Conservation (phyloP, 2,888 invertebrate genomes). For the Tenthredo amoena region DNA sequence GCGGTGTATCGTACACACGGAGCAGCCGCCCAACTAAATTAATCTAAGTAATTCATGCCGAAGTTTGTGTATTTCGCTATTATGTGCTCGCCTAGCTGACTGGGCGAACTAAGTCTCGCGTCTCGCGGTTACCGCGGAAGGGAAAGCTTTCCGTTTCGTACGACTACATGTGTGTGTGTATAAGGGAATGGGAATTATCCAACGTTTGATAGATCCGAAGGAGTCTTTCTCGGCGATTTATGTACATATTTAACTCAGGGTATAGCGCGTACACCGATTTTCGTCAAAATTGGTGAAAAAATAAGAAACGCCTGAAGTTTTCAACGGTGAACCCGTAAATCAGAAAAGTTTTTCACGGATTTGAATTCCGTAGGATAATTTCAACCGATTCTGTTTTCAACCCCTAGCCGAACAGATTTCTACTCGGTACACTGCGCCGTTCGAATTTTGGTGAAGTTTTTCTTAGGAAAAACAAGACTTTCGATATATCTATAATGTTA, state of each 20-base stretch:
- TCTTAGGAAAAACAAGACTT: background rate
- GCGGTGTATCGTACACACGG: slow-evolving; percentile 37
- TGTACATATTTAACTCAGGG: too few relatives aligned
- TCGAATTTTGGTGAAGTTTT: background rate
- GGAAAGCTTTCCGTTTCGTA: background rate
- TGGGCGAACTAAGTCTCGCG: background rate
- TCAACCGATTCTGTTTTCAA: background rate
- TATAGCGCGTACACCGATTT: too few relatives aligned
- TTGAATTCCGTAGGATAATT: slow-evolving; percentile 5
- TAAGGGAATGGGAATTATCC: background rate
- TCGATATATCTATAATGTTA: background rate
- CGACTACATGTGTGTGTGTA: background rate
- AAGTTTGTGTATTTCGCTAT: slow-evolving; percentile 68
- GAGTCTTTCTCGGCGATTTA: too few relatives aligned
- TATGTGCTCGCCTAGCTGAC: slow-evolving; percentile 25
- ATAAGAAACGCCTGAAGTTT: too few relatives aligned
- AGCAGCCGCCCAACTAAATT: slow-evolving; percentile 72
- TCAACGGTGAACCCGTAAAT: background rate
- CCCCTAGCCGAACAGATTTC: too few relatives aligned
- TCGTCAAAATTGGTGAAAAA: too few relatives aligned
- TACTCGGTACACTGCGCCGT: too few relatives aligned
- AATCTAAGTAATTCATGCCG: slow-evolving; percentile 76
- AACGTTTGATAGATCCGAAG: background rate
- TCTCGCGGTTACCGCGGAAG: background rate
- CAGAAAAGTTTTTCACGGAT: background rate